A percentile compares a stretch with the other conserved stretches of the same genome.
Evolutionary conservation across 2,113 vertebrate genomes (phyloP).

Genomic region (Callithrix jacchus): DNA sequence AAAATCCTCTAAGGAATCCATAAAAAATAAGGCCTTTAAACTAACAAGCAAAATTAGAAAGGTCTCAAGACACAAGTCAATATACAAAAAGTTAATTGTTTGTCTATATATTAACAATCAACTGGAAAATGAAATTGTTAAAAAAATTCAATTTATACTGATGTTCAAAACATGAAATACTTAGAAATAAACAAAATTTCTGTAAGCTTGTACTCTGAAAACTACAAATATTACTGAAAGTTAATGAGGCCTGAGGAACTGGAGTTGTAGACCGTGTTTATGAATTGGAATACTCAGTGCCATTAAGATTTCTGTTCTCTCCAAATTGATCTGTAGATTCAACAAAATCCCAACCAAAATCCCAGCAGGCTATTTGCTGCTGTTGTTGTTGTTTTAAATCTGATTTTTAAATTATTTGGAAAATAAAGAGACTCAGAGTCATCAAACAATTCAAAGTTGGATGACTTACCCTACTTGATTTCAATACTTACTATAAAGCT

Average conservation of each 20-base stretch:
- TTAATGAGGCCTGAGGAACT: neutral
- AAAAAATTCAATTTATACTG: neutral
- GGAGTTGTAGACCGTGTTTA: neutral
- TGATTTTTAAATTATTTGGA: neutral
- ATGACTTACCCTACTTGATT: neutral
- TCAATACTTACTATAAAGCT: neutral
- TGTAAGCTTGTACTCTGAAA: neutral
- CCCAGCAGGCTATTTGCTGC: neutral
- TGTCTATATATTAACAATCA: neutral
- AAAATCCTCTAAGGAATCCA: neutral
- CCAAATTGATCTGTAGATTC: neutral
- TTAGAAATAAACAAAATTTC: neutral
- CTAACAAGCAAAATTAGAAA: neutral
- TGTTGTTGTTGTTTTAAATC: neutral
- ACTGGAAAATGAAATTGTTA: neutral
- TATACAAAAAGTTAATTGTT: neutral
- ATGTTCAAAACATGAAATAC: neutral
- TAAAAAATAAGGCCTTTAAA: neutral
- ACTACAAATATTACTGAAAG: neutral
- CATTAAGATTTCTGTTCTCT: neutral
- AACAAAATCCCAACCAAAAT: neutral
- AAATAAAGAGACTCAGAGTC: neutral
- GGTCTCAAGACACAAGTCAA: neutral
- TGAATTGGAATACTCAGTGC: neutral
- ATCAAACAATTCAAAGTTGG: neutral